A percentile compares a stretch with the other conserved stretches of the same genome.
These are phyloP conservation scores for Conomelus anceps DNA, from an alignment of 2,888 invertebrate species.

Conservation along the genomic window DNA sequence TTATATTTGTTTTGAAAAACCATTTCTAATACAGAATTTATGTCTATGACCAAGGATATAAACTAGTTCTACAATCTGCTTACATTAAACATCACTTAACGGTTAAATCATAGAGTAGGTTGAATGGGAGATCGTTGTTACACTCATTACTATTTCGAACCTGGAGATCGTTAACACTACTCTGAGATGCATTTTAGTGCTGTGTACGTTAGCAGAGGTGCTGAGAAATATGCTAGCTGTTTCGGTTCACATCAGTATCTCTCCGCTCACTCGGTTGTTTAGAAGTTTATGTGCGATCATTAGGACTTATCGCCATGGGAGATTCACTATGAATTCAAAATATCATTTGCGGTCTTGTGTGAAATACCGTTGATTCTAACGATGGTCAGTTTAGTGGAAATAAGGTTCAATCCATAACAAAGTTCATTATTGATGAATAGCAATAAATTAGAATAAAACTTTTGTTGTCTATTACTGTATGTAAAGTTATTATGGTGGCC, in stretches of 20 bases:
- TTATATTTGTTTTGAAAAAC: not conserved
- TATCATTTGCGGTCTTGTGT: not conserved
- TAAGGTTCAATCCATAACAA: not conserved
- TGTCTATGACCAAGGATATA: not conserved
- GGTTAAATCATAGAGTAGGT: not conserved
- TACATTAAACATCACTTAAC: not conserved
- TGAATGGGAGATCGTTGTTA: not conserved
- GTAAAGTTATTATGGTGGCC: no score
- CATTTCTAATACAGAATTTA: not conserved
- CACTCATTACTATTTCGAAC: not conserved
- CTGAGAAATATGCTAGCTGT: not conserved
- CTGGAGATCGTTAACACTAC: not conserved
- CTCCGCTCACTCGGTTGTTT: not conserved
- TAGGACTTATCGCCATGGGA: not conserved
- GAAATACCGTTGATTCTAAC: not conserved
- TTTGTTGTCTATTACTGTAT: no score
- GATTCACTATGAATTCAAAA: not conserved
- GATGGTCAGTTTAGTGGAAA: not conserved
- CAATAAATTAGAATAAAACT: no score
- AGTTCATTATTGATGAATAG: no score
- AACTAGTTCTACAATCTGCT: not conserved
- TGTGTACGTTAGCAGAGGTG: not conserved
- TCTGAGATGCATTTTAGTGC: not conserved
- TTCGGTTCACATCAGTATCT: not conserved
- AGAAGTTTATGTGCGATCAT: not conserved